Percentiles rank a stretch among this genome's conserved stretches.
Evolutionary conservation across 2,113 vertebrate species (phyloP).

Genomic region (Lagenorhynchus albirostris): DNA sequence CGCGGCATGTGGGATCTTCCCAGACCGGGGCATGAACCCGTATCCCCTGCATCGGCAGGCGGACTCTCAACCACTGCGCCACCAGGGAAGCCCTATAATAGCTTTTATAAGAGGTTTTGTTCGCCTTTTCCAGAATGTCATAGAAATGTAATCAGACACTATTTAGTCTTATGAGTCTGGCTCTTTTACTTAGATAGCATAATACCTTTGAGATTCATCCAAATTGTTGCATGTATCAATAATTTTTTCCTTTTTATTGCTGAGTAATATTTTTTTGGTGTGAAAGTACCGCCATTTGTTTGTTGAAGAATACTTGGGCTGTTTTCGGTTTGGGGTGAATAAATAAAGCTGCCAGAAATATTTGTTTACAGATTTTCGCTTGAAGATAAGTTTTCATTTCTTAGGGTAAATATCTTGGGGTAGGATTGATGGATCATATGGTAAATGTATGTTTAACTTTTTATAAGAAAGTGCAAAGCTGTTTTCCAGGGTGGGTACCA

Average conservation of each 20-base stretch:
- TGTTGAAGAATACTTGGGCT: background rate
- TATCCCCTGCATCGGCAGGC: no score
- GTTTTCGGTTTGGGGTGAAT: background rate
- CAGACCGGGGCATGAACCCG: no score
- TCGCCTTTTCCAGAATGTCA: background rate
- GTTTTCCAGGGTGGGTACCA: background rate
- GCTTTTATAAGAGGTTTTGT: background rate
- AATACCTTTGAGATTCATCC: background rate
- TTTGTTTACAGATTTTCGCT: background rate
- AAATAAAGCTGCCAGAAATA: background rate
- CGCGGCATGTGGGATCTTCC: no score
- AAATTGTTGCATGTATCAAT: background rate
- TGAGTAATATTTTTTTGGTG: background rate
- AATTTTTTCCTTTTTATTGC: background rate
- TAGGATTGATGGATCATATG: background rate
- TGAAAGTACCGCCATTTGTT: background rate
- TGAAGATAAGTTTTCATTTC: background rate
- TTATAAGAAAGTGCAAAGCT: background rate
- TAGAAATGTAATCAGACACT: background rate
- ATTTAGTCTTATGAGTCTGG: background rate
- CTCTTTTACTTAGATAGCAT: background rate
- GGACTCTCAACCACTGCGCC: no score
- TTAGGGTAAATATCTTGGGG: background rate
- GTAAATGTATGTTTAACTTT: background rate
- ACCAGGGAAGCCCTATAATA: no score